Evolutionary conservation across 2,113 vertebrate species (phyloP), one percentile per base, ranked within the genome.

Genomic region (Gorsachius goisagi): DNA sequence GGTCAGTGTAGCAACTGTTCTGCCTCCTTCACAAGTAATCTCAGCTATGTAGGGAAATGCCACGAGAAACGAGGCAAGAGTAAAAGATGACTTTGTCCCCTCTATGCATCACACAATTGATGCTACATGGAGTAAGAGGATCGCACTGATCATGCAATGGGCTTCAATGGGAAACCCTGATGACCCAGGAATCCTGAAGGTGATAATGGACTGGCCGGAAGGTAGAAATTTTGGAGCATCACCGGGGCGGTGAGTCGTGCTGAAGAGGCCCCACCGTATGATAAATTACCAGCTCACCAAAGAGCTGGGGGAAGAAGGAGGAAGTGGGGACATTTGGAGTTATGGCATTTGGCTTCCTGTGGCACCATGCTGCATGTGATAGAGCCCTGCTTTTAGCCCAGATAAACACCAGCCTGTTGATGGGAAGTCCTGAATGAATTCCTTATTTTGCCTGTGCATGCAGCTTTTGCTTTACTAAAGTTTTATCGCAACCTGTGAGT

Each of bases 111-210:
- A 6, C 30, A 20, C 17, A 41, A 15, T 21, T 35, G n/a, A 41
- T 5, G 4, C 39, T 12, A 28, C 15, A 6, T 39, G 74, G 52
- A 60, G 21, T 77, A 50, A 55, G 26, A 23, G 33, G 50, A 7
- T 66, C 1, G 2, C 64, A 27, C 23, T 45, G 18, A 55, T 21
- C 27, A 11, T 0, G 3, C 37, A 32, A 27, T 11, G 7, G 32
- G 6, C 28, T 77, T 47, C 24, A 28, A 32, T 18, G 33, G 45
- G 24, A 79, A 89, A 28, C 9, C 22, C 9, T 28, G 45, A 14
- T 33, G n/a, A 49, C 11, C 15, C 26, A 15, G 45, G 30, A 84
- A 67, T 44, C 9, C 15, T 73, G 53, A 39, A 77, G 45, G 7
- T 27, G 20, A 32, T 28, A 20, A 9, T 8, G 26, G 37, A 22